Evolutionary conservation across 2,113 vertebrate genomes (phyloP).

Genomic region (Coptodon rendalli): DNA sequence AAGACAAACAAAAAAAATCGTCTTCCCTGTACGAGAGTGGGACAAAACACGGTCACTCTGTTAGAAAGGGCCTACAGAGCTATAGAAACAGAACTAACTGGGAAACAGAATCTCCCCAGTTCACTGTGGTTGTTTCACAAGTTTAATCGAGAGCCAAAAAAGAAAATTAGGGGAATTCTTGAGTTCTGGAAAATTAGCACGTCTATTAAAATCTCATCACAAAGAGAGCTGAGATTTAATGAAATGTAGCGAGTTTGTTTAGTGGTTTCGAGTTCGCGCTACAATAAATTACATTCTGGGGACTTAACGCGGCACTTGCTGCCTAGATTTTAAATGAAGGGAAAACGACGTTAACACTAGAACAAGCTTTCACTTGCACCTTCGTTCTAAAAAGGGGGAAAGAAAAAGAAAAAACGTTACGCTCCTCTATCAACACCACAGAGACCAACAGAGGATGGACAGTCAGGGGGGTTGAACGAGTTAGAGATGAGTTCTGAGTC

Average conservation of each 20-base stretch:
- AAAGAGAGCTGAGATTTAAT: background rate
- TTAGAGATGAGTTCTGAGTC: slow-evolving; percentile 20
- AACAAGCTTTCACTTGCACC: background rate
- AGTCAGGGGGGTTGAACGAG: background rate
- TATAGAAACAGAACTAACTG: background rate
- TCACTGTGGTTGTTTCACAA: background rate
- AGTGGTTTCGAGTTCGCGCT: slow-evolving; percentile 6
- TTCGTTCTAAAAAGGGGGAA: background rate
- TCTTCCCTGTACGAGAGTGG: background rate
- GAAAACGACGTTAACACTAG: rapidly evolving
- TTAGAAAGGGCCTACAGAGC: background rate
- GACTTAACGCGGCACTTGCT: background rate
- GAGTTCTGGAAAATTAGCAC: background rate
- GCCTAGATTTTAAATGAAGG: background rate
- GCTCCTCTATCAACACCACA: background rate
- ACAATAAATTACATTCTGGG: slow-evolving; percentile 47
- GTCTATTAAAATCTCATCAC: background rate
- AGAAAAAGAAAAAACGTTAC: background rate
- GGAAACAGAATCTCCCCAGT: background rate
- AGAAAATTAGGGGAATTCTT: background rate
- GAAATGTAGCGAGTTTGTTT: slow-evolving; percentile 8
- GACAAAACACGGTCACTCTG: background rate
- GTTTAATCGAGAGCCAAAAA: background rate
- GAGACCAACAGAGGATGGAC: slow-evolving; percentile 1
- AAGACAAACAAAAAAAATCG: background rate